Conservation (phyloP, 1,140 invertebrate species). For the Oryctes rhinoceros region DNA sequence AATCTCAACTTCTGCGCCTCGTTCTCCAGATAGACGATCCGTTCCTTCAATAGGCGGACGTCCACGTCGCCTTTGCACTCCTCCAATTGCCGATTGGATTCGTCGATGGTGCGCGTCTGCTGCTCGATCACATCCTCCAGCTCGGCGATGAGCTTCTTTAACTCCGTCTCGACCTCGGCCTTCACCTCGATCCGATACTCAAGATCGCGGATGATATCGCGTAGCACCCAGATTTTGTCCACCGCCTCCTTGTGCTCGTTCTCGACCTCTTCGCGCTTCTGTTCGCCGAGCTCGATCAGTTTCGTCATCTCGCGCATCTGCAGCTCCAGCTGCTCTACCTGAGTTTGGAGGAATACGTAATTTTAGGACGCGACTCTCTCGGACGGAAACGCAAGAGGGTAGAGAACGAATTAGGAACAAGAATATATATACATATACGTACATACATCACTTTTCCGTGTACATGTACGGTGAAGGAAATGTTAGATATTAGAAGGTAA, state of each 20-base stretch:
- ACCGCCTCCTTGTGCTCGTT: slow-evolving; percentile 73
- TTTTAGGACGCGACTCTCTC: not conserved
- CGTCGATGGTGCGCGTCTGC: slow-evolving; percentile 66
- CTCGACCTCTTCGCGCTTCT: slow-evolving; percentile 68
- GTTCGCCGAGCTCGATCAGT: slow-evolving; percentile 68
- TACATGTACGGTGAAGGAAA: not conserved
- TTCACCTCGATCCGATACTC: slow-evolving; percentile 76
- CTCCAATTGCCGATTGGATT: slow-evolving; percentile 65
- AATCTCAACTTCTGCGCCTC: slow-evolving; percentile 68
- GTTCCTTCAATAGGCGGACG: slow-evolving; percentile 63
- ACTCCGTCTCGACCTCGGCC: slow-evolving; percentile 58
- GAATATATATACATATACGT: not conserved
- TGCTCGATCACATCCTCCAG: slow-evolving; percentile 62
- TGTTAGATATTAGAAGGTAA: not conserved
- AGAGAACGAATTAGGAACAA: not conserved
- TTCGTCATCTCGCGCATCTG: slow-evolving; percentile 74
- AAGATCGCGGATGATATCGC: slow-evolving; percentile 79
- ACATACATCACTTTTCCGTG: not conserved
- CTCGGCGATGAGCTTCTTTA: slow-evolving; percentile 62
- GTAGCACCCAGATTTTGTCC: slow-evolving; percentile 75
- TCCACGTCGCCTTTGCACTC: slow-evolving; percentile 63
- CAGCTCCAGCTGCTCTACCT: slow-evolving; percentile 75
- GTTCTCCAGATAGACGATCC: slow-evolving; percentile 66
- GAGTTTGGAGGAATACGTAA: not conserved
- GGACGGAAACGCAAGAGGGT: not conserved